These are phyloP conservation scores for Oophaga sylvatica DNA, from an alignment of 2,797 vertebrate genomes.

Conservation along the genomic window DNA sequence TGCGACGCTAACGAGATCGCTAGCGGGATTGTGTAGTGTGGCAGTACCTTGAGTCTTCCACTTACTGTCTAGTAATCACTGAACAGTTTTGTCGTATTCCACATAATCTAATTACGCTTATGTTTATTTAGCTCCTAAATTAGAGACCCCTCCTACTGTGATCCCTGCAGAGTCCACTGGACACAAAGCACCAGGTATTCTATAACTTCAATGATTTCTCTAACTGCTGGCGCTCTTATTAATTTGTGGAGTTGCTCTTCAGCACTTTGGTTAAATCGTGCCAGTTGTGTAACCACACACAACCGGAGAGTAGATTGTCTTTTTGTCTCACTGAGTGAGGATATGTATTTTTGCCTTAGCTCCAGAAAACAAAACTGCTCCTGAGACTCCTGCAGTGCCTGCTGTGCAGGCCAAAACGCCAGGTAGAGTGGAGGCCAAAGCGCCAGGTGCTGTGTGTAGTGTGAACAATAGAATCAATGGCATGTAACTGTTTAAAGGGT, in stretches of 20 bases:
- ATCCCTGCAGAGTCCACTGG: slow-evolving; percentile 54
- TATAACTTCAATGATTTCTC: neutral
- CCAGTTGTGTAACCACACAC: too few relatives aligned
- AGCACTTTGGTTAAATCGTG: too few relatives aligned
- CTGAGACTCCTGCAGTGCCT: neutral
- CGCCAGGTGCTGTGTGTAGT: neutral
- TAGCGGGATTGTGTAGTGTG: too few relatives aligned
- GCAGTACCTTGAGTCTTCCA: too few relatives aligned
- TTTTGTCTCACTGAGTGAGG: neutral
- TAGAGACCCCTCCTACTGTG: slow-evolving; percentile 51
- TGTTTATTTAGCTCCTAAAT: slow-evolving; percentile 60
- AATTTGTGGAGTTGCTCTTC: too few relatives aligned
- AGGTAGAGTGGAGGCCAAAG: neutral
- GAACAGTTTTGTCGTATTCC: neutral
- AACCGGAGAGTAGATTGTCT: neutral
- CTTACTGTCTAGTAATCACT: neutral
- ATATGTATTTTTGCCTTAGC: slow-evolving; percentile 46
- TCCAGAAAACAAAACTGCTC: slow-evolving; percentile 57
- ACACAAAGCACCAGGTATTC: slow-evolving; percentile 20
- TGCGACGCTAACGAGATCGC: too few relatives aligned
- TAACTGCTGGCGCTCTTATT: too few relatives aligned
- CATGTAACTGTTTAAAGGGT: too few relatives aligned
- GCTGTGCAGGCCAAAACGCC: neutral
- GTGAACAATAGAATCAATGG: too few relatives aligned
- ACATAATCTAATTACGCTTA: neutral